A percentile compares a stretch with the other conserved stretches of the same genome.
Evolutionary conservation across 2,113 vertebrate genomes (phyloP).

Genomic region (Vicugna pacos): DNA sequence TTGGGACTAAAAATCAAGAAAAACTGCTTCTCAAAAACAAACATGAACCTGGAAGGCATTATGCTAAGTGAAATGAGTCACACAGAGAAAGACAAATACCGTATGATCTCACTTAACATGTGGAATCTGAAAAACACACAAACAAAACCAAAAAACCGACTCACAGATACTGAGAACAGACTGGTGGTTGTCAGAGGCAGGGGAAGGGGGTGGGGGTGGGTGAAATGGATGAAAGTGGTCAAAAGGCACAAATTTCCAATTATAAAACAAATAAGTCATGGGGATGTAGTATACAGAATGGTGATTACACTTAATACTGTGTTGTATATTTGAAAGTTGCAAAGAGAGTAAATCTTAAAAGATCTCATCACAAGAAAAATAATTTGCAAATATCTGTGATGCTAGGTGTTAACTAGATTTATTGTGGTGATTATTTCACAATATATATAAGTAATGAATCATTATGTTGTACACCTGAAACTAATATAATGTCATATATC

Average conservation of each 20-base stretch:
- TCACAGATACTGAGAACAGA: neutral
- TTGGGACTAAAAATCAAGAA: slow-evolving; percentile 37
- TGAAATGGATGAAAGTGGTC: neutral
- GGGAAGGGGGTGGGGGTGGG: neutral
- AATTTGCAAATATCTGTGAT: neutral
- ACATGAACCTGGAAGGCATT: neutral
- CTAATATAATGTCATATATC: neutral
- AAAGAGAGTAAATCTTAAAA: neutral
- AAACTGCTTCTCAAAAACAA: slow-evolving; percentile 51
- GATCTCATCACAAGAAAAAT: slow-evolving; percentile 3
- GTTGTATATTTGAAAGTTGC: neutral
- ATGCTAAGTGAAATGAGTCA: neutral
- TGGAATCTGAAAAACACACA: neutral
- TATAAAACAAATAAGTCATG: neutral
- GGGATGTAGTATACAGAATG: neutral
- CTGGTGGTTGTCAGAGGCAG: neutral
- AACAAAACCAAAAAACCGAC: neutral
- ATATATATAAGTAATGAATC: neutral
- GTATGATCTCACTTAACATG: neutral
- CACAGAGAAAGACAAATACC: neutral
- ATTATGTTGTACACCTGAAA: slow-evolving; percentile 17
- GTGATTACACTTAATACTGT: neutral
- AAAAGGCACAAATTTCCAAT: neutral
- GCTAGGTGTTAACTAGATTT: neutral
- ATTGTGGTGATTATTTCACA: neutral